Base-by-base conservation (phyloP, 2,113 vertebrate species). In the Thalassarche chlororhynchos region DNA sequence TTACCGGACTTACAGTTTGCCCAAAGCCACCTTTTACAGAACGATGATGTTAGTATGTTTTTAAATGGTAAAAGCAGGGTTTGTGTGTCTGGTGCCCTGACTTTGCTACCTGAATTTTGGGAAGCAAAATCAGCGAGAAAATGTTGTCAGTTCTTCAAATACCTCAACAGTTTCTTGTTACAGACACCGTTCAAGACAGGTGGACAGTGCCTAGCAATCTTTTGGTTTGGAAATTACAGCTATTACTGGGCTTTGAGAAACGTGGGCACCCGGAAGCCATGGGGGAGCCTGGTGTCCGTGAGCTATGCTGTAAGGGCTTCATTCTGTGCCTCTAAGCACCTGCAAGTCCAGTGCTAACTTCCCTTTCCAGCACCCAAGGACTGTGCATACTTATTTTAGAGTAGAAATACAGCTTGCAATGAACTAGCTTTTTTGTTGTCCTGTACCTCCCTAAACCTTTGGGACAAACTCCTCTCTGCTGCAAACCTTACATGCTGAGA, bases 231-330 rank as follows among this genome's bases (percentile, higher is more conserved):
- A 64, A 91, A 47, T 38, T 10, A 11, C 28, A 68, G 0, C 16
- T 68, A 0, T 64, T 75, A 14, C 5, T 36, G 55, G 31, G 17
- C n/a, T 87, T 47, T 47, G 74, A 19, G 52, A 38, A 74, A 34
- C 0, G 3, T 2, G 40, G 38, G 40, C 13, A 25, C 9, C 4
- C 20, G 10, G 58, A 47, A 71, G 29, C 19, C 0, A 0, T 6
- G 38, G 51, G 32, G 57, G 29, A 23, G 11, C 55, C 36, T 47
- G 69, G 28, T 51, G n/a, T 29, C 65, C 0, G 0, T 44, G 49
- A 47, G 17, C 34, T 72, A 3, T 13, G 23, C 66, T 62, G 16
- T 2, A 29, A 32, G 25, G 52, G 20, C 32, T 68, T 47, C 5
- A 2, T n/a, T n/a, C 26, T 26, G 8, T 38, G 68, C 19, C 24